Conservation (phyloP, 2,888 invertebrate genomes). For the Gnatocerus cornutus region DNA sequence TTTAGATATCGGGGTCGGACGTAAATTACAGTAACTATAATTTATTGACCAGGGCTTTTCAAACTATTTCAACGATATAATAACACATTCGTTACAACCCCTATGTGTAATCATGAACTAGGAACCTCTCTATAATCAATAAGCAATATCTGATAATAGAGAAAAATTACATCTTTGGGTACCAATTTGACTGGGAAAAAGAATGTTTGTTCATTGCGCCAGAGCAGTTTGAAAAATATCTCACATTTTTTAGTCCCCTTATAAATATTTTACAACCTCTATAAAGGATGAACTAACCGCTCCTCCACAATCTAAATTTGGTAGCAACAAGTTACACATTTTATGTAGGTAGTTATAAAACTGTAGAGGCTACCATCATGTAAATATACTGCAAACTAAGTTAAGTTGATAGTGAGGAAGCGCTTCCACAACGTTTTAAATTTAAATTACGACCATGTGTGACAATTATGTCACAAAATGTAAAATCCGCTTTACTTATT, state of each 20-base stretch:
- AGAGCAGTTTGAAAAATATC: constrained; percentile 9
- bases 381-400: constrained; percentile 31
- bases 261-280: background rate
- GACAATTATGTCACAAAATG: constrained; percentile 39
- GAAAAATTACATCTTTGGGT: constrained; percentile 45
- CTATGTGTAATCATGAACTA: constrained; percentile 42
- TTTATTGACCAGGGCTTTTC: constrained; percentile 38
- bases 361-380: constrained; percentile 19
- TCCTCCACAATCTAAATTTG: constrained; percentile 12
- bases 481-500: constrained; percentile 30
- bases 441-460: constrained; percentile 39
- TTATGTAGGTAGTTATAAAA: constrained; percentile 31
- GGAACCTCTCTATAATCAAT: constrained; percentile 44
- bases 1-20: constrained; percentile 14
- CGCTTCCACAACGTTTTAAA: constrained; percentile 28
- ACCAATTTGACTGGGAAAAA: constrained; percentile 11
- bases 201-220: background rate
- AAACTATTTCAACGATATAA: constrained; percentile 46
- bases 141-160: constrained; percentile 41
- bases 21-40: constrained; percentile 28
- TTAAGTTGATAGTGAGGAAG: constrained; percentile 30
- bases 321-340: constrained; percentile 32
- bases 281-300: constrained; percentile 9
- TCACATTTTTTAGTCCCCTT: background rate
- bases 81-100: constrained; percentile 46